These are phyloP conservation scores for Ormyrus thymus DNA, from an alignment of 2,888 invertebrate genomes.

Conservation along the genomic window DNA sequence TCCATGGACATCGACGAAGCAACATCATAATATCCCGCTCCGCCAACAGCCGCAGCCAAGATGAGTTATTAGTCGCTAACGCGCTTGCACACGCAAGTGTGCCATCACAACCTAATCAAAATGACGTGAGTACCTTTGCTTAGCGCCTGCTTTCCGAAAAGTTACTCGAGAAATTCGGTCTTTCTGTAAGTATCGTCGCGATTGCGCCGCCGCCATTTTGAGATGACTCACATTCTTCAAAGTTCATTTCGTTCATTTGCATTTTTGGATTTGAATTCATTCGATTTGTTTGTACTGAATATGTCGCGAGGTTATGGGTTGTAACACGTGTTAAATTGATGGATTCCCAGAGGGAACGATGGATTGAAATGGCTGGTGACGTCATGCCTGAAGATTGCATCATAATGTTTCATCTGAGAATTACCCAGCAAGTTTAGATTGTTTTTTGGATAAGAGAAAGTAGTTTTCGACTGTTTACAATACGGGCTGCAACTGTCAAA, in stretches of 20 bases:
- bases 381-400: slow-evolving; percentile 50
- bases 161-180: not conserved
- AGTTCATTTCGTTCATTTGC: too few species aligned
- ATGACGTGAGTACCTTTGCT: slow-evolving; percentile 81
- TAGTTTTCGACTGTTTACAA: too few species aligned
- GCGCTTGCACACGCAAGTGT: slow-evolving; percentile 84
- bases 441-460: too few species aligned
- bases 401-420: slow-evolving; percentile 34
- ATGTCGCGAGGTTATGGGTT: too few species aligned
- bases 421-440: too few species aligned
- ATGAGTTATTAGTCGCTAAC: slow-evolving; percentile 85
- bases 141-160: not conserved
- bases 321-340: too few species aligned
- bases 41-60: slow-evolving; percentile 75
- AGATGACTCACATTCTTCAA: not conserved
- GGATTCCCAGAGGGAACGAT: too few species aligned
- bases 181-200: not conserved
- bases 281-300: too few species aligned
- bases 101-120: slow-evolving; percentile 78
- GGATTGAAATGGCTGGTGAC: slow-evolving; percentile 30
- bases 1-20: slow-evolving; percentile 52
- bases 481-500: too few species aligned
- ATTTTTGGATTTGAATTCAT: too few species aligned
- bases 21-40: slow-evolving; percentile 23
- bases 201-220: slow-evolving; percentile 8